phyloP scores from a whole-genome alignment of 2,888 invertebrate genomes.

The Bimastos eiseni region DNA sequence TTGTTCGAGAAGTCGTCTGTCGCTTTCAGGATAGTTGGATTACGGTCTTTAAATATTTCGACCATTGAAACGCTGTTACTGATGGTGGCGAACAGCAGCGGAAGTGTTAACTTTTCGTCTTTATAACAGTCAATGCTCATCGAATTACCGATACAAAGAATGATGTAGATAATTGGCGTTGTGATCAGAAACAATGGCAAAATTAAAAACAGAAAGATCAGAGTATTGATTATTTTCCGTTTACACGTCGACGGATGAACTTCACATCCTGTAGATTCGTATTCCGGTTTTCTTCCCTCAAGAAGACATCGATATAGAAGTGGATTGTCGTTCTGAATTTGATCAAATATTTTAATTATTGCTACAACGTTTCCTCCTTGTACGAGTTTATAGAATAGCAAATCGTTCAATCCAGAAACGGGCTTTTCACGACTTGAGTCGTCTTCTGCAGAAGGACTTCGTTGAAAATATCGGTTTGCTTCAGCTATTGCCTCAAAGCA shows the following conservation, averaged over 20 bases:
- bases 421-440: neutral
- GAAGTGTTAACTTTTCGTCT: neutral
- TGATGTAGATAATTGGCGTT: neutral
- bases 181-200: neutral
- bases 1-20: constrained; percentile 18
- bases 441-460: neutral
- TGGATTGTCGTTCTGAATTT: neutral
- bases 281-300: neutral
- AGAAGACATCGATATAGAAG: neutral
- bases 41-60: neutral
- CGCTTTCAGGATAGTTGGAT: neutral
- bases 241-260: neutral
- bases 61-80: constrained; percentile 14
- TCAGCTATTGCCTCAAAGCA: neutral
- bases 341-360: neutral
- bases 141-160: neutral
- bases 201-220: neutral
- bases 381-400: constrained; percentile 6
- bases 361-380: neutral
- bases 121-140: neutral
- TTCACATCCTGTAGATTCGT: neutral
- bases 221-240: neutral
- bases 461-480: constrained; percentile 5
- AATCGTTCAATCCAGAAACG: neutral
- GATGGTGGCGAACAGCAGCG: neutral